Percentiles rank a stretch among this genome's conserved stretches.
Conservation (phyloP, 2,888 invertebrate species). For the Volucella inanis region DNA sequence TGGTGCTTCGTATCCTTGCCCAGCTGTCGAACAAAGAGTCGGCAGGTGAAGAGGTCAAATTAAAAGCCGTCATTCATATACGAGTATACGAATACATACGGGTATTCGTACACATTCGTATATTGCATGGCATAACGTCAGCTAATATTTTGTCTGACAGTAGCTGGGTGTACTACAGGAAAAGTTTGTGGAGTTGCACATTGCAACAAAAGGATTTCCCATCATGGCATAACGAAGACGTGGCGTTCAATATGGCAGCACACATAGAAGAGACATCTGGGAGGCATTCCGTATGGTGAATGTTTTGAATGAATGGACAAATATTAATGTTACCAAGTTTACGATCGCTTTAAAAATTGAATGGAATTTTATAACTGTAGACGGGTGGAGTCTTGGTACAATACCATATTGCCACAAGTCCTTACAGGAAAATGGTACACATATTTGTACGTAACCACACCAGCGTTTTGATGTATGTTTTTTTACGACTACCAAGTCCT, state of each 20-base stretch:
- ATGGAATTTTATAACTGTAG: slow-evolving; percentile 67
- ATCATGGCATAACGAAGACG: background rate
- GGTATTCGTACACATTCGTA: slow-evolving; percentile 34
- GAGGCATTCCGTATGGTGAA: slow-evolving; percentile 54
- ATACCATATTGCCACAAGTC: background rate
- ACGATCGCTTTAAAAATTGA: slow-evolving; percentile 72
- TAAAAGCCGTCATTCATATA: slow-evolving; percentile 33
- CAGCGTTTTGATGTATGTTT: slow-evolving; percentile 55
- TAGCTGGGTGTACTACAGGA: slow-evolving; percentile 1
- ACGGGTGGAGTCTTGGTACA: slow-evolving; percentile 45
- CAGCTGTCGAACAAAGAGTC: slow-evolving; percentile 13
- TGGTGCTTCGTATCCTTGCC: background rate
- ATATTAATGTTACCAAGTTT: slow-evolving; percentile 72
- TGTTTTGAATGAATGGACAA: slow-evolving; percentile 22
- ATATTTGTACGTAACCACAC: slow-evolving; percentile 26
- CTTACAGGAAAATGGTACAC: background rate
- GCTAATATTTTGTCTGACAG: slow-evolving; percentile 27
- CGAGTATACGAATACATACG: no score
- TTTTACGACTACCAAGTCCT: slow-evolving; percentile 61
- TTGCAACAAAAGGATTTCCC: slow-evolving; percentile 28
- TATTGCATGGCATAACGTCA: slow-evolving; percentile 19
- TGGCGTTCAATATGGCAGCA: slow-evolving; percentile 10
- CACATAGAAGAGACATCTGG: slow-evolving; percentile 70
- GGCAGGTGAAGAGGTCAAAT: slow-evolving; percentile 60
- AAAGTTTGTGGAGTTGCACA: slow-evolving; percentile 1